These are phyloP conservation scores for Medauroidea extradentata DNA, from an alignment of 1,140 invertebrate species.

Conservation along the genomic window DNA sequence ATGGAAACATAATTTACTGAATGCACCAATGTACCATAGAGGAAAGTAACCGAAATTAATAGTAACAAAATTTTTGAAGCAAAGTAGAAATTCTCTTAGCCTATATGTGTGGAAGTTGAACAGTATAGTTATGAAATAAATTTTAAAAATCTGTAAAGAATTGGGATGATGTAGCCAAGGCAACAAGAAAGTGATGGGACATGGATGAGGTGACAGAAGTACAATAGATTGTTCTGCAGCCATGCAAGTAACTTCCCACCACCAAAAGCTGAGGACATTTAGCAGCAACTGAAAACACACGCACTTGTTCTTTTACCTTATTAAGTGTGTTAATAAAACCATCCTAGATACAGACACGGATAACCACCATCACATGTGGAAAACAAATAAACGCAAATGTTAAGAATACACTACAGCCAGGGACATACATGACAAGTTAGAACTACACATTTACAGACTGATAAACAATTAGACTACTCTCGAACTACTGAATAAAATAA, in stretches of 20 bases:
- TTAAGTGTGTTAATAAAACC: constrained; percentile 66
- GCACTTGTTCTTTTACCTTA: constrained; percentile 52
- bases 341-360: constrained; percentile 46
- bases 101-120: too few species aligned
- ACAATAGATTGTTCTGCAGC: neutral
- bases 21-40: too few species aligned
- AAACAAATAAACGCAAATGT: constrained; percentile 19
- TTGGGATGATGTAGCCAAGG: too few species aligned
- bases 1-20: too few species aligned
- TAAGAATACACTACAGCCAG: constrained; percentile 7
- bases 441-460: constrained; percentile 8
- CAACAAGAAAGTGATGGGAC: too few species aligned
- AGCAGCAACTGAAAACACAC: neutral
- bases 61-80: too few species aligned
- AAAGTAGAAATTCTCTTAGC: too few species aligned
- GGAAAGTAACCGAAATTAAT: too few species aligned
- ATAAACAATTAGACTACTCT: constrained; percentile 10
- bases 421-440: constrained; percentile 9
- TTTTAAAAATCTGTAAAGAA: too few species aligned
- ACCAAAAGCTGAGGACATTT: constrained; percentile 9
- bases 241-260: constrained; percentile 9
- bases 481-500: neutral
- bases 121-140: too few species aligned
- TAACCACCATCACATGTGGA: constrained; percentile 23
- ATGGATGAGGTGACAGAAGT: too few species aligned